Evolutionary conservation across 35 echinoderm and acorn worm species (phyloP).

Genomic region (Stichopus chloronotus): DNA sequence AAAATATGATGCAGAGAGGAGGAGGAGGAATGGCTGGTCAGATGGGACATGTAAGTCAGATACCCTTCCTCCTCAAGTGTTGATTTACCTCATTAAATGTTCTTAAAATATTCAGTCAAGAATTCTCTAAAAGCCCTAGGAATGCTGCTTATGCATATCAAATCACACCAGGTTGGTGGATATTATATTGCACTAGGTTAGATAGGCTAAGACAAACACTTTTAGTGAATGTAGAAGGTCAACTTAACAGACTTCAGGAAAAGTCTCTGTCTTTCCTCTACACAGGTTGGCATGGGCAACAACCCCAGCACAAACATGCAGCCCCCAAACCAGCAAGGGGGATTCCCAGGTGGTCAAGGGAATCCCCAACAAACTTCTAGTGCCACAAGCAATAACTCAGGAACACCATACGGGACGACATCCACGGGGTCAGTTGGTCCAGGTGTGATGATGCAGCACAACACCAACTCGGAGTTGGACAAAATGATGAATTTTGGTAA

Average conservation of each 20-base stretch:
- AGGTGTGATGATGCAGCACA: neutral
- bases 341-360: slow-evolving; percentile 49
- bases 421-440: slow-evolving; percentile 9
- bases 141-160: no score
- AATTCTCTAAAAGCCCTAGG: no score
- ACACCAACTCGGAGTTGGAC: slow-evolving; percentile 30
- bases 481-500: slow-evolving; percentile 53
- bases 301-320: slow-evolving; percentile 58
- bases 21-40: neutral
- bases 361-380: slow-evolving; percentile 61
- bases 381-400: slow-evolving; percentile 61
- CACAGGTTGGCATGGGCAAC: slow-evolving; percentile 30
- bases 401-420: neutral
- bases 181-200: no score
- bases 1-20: slow-evolving; percentile 49
- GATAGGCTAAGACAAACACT: no score
- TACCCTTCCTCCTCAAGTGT: no score
- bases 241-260: neutral
- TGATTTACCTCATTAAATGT: no score
- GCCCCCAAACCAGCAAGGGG: slow-evolving; percentile 59
- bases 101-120: no score
- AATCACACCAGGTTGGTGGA: no score
- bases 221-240: no score
- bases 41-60: slow-evolving; percentile 58
- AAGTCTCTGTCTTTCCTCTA: neutral